phyloP scores from a whole-genome alignment of 2,888 invertebrate genomes.

The Lutraria lutraria region DNA sequence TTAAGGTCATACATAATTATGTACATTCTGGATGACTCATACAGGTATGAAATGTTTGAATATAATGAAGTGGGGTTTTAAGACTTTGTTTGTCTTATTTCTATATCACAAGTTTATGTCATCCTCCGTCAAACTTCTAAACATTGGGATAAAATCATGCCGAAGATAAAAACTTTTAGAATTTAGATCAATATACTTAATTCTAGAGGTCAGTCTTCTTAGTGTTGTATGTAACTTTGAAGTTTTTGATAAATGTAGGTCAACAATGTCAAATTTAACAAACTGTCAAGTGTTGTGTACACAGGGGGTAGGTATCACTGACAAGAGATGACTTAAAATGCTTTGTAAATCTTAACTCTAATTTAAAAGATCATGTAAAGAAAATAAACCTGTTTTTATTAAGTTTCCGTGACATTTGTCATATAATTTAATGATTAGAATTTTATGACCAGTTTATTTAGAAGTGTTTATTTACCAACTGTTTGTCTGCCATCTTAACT shows the following conservation, averaged over 20 bases:
- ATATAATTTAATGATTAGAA: not conserved
- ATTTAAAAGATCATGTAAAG: not conserved
- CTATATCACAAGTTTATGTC: not conserved
- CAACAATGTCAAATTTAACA: constrained; percentile 15
- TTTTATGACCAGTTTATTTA: not conserved
- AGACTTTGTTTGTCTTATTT: not conserved
- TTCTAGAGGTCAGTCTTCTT: not conserved
- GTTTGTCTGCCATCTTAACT: not conserved
- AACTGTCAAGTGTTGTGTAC: constrained; percentile 9
- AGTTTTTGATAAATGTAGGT: constrained; percentile 19
- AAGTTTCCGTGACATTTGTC: not conserved
- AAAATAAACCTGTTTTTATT: not conserved
- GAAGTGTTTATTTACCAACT: not conserved
- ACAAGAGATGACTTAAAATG: not conserved
- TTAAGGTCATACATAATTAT: not conserved
- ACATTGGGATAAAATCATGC: not conserved
- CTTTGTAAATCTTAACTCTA: not conserved
- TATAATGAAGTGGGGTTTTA: constrained; percentile 10
- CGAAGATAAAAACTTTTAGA: not conserved
- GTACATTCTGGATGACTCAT: not conserved
- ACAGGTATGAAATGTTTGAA: not conserved
- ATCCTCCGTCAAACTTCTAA: not conserved
- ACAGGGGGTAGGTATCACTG: not conserved
- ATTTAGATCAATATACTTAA: not conserved
- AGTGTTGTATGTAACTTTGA: not conserved